Conservation (phyloP, 1,140 invertebrate species). For the Phymorhynchus buccinoides region DNA sequence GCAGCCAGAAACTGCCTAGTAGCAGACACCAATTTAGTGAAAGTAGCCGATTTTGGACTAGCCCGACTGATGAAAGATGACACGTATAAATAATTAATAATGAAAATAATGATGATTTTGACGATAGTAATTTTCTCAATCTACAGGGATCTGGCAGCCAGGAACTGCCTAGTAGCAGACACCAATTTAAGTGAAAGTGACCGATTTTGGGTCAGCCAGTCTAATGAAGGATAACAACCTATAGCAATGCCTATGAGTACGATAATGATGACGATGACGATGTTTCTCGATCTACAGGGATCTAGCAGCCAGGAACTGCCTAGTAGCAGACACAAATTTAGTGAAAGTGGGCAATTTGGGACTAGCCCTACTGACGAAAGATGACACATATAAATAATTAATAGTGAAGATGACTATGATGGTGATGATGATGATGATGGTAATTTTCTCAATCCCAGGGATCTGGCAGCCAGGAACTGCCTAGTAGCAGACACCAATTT, state of each 20-base stretch:
- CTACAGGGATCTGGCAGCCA: conserved; percentile 95
- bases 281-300: too few species aligned
- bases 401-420: too few species aligned
- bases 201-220: too few species aligned
- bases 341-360: conserved; percentile 97
- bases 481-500: conserved; percentile 97
- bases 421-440: conserved; percentile 98
- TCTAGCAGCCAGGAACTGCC: conserved; percentile 97
- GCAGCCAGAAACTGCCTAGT: conserved; percentile 99
- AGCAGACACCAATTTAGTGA: conserved; percentile 94
- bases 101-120: conserved; percentile 97
- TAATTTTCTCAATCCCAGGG: conserved; percentile 97
- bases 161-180: conserved; percentile 98
- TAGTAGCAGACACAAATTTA: conserved; percentile 96
- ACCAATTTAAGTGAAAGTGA: conserved; percentile 94
- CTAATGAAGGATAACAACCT: too few species aligned
- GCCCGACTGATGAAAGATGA: conserved; percentile 97
- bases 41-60: conserved; percentile 96
- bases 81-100: too few species aligned
- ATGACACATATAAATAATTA: conserved; percentile 98
- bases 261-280: too few species aligned
- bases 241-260: too few species aligned
- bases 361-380: conserved; percentile 95
- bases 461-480: conserved; percentile 98
- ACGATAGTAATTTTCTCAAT: conserved; percentile 98